Conservation (phyloP, 2,113 vertebrate genomes). For the Syngnathus scovelli region DNA sequence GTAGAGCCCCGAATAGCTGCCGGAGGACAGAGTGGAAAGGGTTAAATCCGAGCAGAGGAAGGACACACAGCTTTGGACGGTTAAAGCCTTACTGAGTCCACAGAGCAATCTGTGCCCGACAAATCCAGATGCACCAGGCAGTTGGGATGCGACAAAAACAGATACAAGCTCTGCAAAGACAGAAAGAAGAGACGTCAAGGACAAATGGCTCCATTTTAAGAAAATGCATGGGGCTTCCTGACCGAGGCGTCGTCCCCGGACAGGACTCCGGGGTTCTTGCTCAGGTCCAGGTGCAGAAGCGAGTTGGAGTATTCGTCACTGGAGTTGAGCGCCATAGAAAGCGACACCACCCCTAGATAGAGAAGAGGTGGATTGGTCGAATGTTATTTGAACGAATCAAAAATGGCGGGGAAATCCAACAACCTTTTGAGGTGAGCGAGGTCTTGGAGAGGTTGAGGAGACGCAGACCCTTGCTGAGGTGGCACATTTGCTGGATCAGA, state of each 20-base stretch:
- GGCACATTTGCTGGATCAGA: slow-evolving; percentile 84
- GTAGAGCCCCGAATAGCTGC: slow-evolving; percentile 80
- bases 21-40: slow-evolving; percentile 44
- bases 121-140: slow-evolving; percentile 85
- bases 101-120: slow-evolving; percentile 80
- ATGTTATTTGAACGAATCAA: background rate
- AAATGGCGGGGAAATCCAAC: background rate
- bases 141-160: slow-evolving; percentile 87
- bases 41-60: slow-evolving; percentile 36
- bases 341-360: slow-evolving; percentile 76
- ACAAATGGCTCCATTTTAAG: slow-evolving; percentile 10
- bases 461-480: slow-evolving; percentile 82
- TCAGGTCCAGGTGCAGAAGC: slow-evolving; percentile 84
- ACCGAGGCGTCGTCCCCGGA: slow-evolving; percentile 84
- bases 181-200: slow-evolving; percentile 10
- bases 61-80: slow-evolving; percentile 5
- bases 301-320: slow-evolving; percentile 85
- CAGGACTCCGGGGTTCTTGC: slow-evolving; percentile 85
- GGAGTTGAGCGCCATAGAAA: slow-evolving; percentile 84
- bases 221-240: slow-evolving; percentile 48
- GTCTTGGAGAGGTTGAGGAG: slow-evolving; percentile 88
- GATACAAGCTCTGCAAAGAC: slow-evolving; percentile 61
- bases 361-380: background rate
- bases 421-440: slow-evolving; percentile 84
- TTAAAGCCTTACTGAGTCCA: slow-evolving; percentile 77